These are phyloP conservation scores for Percina caprodes DNA, from an alignment of 2,113 vertebrate species.

Conservation along the genomic window DNA sequence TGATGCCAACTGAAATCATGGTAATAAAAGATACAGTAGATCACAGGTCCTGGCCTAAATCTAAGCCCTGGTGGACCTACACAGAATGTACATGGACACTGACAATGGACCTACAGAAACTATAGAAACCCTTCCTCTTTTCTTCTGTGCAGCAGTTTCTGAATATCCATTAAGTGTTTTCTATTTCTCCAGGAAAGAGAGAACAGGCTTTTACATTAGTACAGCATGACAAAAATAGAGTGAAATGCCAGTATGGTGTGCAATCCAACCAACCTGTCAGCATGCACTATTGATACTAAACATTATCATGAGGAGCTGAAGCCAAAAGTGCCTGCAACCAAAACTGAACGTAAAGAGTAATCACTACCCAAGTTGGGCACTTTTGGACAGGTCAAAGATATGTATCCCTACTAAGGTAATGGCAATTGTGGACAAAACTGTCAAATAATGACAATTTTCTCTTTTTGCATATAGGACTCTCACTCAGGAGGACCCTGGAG, in stretches of 20 bases:
- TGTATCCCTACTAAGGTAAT: background rate
- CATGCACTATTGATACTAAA: background rate
- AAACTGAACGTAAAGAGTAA: background rate
- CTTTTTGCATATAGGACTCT: constrained; percentile 85
- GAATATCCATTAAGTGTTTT: background rate
- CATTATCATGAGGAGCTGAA: background rate
- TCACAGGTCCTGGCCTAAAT: background rate
- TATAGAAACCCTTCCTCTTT: no score
- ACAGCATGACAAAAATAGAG: constrained; percentile 1
- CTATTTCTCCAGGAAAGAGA: background rate
- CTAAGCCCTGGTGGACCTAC: background rate
- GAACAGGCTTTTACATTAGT: background rate
- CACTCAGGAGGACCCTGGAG: constrained; percentile 94
- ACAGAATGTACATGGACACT: background rate
- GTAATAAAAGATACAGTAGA: constrained; percentile 12
- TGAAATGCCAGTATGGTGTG: background rate
- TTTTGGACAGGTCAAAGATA: background rate
- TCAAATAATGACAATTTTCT: background rate
- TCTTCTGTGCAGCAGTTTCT: background rate
- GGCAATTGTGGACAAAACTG: background rate
- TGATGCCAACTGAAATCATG: background rate
- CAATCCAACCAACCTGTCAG: constrained; percentile 10
- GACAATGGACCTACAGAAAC: background rate
- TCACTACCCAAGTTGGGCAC: background rate
- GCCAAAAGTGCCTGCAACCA: background rate